Evolutionary conservation across 35 echinoderm and acorn worm genomes (phyloP).

Genomic region (Apostichopus californicus): DNA sequence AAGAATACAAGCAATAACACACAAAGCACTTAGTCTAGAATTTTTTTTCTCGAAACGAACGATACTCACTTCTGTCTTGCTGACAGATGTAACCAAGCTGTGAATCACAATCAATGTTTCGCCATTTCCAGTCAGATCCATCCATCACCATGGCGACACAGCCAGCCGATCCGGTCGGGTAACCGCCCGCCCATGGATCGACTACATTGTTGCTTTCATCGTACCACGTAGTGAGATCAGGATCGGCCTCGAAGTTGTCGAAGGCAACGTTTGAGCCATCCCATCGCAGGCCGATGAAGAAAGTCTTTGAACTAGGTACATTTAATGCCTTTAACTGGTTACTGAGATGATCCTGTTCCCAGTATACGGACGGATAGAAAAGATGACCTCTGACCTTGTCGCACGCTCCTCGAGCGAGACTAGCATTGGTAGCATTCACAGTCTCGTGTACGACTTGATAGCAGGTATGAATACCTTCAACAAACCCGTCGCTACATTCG

Average conservation of each 20-base stretch:
- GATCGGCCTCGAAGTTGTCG: conserved; percentile 14
- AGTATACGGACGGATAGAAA: conserved; percentile 46
- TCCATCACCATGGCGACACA: conserved; percentile 66
- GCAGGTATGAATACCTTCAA: conserved; percentile 69
- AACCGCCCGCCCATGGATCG: conserved; percentile 59
- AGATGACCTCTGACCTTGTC: conserved; percentile 53
- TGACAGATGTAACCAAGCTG: conserved; percentile 75
- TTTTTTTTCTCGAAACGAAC: neutral
- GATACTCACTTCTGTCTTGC: conserved; percentile 72
- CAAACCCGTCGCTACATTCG: conserved; percentile 57
- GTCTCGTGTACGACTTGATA: conserved; percentile 56
- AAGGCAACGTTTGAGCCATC: conserved; percentile 35
- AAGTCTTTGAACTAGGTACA: neutral
- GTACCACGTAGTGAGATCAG: conserved; percentile 18
- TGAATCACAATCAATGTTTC: conserved; percentile 65
- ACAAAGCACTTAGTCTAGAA: too few species aligned
- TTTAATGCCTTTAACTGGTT: conserved; percentile 33
- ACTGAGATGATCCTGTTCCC: conserved; percentile 54
- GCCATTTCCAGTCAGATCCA: conserved; percentile 67
- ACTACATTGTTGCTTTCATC: conserved; percentile 19
- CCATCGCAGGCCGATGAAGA: conserved; percentile 44
- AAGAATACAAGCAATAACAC: too few species aligned
- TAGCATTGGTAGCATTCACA: conserved; percentile 50
- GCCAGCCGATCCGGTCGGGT: conserved; percentile 49
- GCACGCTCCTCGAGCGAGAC: conserved; percentile 39